These are phyloP conservation scores for Halcyon badia DNA, from an alignment of 2,797 vertebrate genomes.

Conservation along the genomic window DNA sequence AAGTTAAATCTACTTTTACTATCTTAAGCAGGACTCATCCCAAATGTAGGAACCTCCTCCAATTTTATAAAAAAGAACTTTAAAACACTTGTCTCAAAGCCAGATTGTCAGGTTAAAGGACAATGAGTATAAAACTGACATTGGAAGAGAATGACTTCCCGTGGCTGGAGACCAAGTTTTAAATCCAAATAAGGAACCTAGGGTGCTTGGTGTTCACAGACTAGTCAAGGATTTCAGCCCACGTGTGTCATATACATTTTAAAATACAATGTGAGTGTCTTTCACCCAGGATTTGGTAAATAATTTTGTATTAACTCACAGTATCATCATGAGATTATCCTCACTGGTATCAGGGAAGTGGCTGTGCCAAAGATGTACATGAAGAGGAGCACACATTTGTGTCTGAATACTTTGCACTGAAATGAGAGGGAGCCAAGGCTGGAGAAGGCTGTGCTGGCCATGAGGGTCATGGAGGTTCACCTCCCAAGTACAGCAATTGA, in stretches of 20 bases:
- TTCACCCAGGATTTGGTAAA: background rate
- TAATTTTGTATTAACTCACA: background rate
- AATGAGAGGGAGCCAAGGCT: background rate
- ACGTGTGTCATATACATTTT: background rate
- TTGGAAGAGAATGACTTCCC: background rate
- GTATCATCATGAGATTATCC: background rate
- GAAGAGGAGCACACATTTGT: accelerated
- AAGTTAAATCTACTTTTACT: background rate
- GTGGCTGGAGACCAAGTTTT: background rate
- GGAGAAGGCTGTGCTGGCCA: background rate
- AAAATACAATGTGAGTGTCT: background rate
- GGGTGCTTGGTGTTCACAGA: background rate
- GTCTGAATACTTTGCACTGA: background rate
- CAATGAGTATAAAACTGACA: background rate
- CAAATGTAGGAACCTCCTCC: background rate
- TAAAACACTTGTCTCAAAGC: background rate
- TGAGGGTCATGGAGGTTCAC: background rate
- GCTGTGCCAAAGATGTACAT: background rate
- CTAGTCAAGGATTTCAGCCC: background rate
- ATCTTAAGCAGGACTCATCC: background rate
- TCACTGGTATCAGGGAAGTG: accelerated
- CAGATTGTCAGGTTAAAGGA: background rate
- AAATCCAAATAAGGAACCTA: background rate
- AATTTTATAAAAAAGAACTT: background rate
- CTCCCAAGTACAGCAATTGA: accelerated